Evolutionary conservation across 92 coral and sea anemone species (phyloP).

Genomic region (Plumapathes pennacea): DNA sequence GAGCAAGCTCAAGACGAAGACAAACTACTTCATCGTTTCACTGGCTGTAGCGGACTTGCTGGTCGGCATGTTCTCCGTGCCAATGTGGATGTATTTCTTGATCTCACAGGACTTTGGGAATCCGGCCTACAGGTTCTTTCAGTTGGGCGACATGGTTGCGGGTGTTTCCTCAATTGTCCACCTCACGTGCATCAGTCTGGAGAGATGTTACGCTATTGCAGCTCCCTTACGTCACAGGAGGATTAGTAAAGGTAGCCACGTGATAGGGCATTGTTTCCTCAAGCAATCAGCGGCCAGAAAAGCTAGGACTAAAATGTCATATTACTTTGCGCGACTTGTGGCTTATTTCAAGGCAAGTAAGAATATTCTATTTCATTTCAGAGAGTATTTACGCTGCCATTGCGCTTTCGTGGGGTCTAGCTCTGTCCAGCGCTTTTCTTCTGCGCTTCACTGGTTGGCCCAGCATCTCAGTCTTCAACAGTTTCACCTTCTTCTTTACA

Average conservation of each 20-base stretch:
- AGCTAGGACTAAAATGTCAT: too few relatives aligned
- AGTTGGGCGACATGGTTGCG: conserved; percentile 67
- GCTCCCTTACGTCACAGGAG: conserved; percentile 80
- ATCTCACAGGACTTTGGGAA: conserved; percentile 43
- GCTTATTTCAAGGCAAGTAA: too few relatives aligned
- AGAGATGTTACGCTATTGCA: conserved; percentile 91
- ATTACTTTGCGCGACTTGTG: too few relatives aligned
- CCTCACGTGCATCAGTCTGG: conserved; percentile 87
- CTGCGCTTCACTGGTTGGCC: conserved; percentile 25
- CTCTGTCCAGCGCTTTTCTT: conserved; percentile 49
- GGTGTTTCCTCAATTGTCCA: conserved; percentile 91
- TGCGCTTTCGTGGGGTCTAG: conserved; percentile 62
- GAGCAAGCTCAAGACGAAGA: conserved; percentile 76
- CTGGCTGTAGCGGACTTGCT: conserved; percentile 78
- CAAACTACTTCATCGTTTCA: conserved; percentile 84
- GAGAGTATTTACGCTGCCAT: conserved; percentile 57
- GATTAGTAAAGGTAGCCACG: conserved; percentile 64
- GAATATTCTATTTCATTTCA: conserved; percentile 12
- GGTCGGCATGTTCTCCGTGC: conserved; percentile 80
- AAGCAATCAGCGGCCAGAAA: too few relatives aligned
- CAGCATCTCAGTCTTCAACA: conserved; percentile 41
- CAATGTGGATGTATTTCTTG: conserved; percentile 71
- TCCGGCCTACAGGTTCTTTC: conserved; percentile 37
- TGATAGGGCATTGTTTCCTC: too few relatives aligned
- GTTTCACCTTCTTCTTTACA: conserved; percentile 57